Evolutionary conservation across 1,140 invertebrate species (phyloP).

Genomic region (Megathymus violae): DNA sequence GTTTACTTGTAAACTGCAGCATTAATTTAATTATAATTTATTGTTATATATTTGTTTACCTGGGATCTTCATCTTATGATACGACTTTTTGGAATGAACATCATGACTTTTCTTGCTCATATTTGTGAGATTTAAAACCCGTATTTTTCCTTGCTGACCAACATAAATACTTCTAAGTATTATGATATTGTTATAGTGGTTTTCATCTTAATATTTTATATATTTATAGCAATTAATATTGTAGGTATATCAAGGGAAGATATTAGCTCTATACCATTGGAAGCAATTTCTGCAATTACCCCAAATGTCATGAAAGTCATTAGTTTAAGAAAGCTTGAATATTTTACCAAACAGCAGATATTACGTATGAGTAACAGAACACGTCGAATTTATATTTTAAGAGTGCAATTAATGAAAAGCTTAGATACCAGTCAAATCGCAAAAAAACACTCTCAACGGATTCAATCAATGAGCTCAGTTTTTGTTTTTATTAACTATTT

Average conservation of each 20-base stretch:
- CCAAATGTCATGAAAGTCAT: conserved; percentile 63
- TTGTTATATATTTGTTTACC: no score
- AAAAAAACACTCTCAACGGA: conserved; percentile 35
- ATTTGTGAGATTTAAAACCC: no score
- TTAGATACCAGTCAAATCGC: conserved; percentile 62
- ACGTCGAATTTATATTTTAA: conserved; percentile 66
- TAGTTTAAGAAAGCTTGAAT: conserved; percentile 60
- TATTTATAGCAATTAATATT: no score
- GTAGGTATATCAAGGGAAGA: conserved; percentile 62
- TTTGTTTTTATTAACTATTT: background rate
- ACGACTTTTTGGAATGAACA: no score
- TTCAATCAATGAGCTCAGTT: background rate
- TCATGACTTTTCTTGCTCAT: no score
- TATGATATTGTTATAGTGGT: background rate
- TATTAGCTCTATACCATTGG: conserved; percentile 65
- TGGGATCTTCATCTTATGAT: no score
- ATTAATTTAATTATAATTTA: no score
- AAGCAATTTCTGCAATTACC: conserved; percentile 66
- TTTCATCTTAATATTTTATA: no score
- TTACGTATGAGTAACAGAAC: conserved; percentile 64
- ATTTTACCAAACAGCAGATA: conserved; percentile 72
- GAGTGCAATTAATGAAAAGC: conserved; percentile 65
- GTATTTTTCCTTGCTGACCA: no score
- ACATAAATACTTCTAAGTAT: background rate
- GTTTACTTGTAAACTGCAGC: no score